These are phyloP conservation scores for Bufo bufo DNA, from an alignment of 2,113 vertebrate genomes.

Conservation along the genomic window DNA sequence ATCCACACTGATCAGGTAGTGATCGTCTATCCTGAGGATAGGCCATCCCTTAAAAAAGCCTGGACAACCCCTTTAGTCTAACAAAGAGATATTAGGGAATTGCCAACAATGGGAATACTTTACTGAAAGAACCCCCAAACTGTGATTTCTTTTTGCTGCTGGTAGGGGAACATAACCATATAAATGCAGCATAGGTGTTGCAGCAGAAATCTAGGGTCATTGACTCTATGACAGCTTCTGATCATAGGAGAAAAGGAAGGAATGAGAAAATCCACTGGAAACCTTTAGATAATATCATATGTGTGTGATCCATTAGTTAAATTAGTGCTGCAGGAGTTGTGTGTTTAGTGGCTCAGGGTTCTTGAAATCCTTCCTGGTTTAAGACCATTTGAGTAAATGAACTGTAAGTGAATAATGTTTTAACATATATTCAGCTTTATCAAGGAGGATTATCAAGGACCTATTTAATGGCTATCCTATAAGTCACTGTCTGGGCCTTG, in stretches of 20 bases:
- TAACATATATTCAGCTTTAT: no score
- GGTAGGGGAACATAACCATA: background rate
- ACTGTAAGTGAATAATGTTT: background rate
- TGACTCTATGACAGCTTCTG: background rate
- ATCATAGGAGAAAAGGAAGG: background rate
- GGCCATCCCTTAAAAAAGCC: no score
- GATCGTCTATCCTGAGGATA: no score
- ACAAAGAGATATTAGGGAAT: no score
- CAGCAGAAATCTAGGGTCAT: background rate
- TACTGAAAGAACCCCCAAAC: no score
- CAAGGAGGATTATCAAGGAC: no score
- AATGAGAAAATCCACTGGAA: background rate
- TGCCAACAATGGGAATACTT: no score
- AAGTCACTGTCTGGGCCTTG: no score
- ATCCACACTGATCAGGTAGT: no score
- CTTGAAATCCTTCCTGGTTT: background rate
- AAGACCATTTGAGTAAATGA: background rate
- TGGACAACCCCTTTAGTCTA: no score
- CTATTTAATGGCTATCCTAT: no score
- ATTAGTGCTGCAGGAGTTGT: background rate
- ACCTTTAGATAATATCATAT: background rate
- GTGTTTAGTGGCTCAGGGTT: background rate
- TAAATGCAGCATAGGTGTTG: background rate
- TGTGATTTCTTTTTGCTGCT: no score
- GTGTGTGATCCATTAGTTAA: background rate